phyloP scores from a whole-genome alignment of 2,888 invertebrate genomes.

The Anthophora plumipes region DNA sequence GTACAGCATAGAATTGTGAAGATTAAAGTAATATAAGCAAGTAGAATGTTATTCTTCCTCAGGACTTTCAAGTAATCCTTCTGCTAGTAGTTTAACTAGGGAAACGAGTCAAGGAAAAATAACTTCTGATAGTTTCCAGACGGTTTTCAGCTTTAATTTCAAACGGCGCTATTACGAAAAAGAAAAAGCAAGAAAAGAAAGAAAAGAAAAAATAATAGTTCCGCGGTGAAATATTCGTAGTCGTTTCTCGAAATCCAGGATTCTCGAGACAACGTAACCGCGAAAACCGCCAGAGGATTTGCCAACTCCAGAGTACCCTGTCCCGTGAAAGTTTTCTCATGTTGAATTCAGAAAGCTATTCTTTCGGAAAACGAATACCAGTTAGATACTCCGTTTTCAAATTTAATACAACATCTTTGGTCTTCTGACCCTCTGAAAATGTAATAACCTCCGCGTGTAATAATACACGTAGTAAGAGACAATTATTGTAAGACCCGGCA shows the following conservation, averaged over 20 bases:
- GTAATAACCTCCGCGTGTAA: not conserved
- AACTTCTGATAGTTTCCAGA: not conserved
- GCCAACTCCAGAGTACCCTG: slow-evolving; percentile 50
- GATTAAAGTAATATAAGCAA: not conserved
- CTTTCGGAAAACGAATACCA: slow-evolving; percentile 37
- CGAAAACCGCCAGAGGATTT: slow-evolving; percentile 63
- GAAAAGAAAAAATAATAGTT: slow-evolving; percentile 44
- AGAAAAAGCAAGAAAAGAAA: too few species aligned
- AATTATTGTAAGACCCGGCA: not conserved
- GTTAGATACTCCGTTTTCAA: slow-evolving; percentile 4
- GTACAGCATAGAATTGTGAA: too few species aligned
- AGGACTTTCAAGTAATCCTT: not conserved
- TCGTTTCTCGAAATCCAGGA: slow-evolving; percentile 25
- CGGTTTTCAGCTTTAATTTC: slow-evolving; percentile 17
- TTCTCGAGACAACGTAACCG: slow-evolving; percentile 49
- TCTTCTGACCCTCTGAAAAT: not conserved
- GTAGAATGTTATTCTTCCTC: not conserved
- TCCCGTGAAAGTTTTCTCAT: slow-evolving; percentile 53
- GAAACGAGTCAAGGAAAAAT: not conserved
- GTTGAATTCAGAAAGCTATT: slow-evolving; percentile 56
- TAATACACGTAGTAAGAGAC: not conserved
- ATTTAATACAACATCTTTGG: slow-evolving; percentile 37
- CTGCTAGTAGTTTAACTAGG: not conserved
- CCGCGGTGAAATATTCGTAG: not conserved
- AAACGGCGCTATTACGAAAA: not conserved